Conservation (phyloP, 2,888 invertebrate species). For the Ariolimax columbianus region DNA sequence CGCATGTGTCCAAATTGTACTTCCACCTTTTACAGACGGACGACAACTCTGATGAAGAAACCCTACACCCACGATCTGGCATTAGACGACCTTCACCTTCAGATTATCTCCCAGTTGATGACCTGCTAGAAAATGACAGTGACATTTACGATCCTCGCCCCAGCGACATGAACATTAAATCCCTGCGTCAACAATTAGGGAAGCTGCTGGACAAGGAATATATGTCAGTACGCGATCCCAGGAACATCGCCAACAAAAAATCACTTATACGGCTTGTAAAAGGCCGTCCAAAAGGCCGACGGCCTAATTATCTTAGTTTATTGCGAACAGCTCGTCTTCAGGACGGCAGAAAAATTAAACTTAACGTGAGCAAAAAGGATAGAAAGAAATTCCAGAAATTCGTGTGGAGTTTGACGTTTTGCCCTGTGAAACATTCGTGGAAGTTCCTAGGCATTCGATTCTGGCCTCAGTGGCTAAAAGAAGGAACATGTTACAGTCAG, state of each 20-base stretch:
- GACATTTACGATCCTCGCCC: neutral
- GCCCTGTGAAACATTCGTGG: constrained; percentile 16
- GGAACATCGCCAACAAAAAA: neutral
- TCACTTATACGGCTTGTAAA: neutral
- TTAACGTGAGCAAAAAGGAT: neutral
- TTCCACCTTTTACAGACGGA: neutral
- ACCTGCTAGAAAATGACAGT: neutral
- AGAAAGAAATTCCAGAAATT: constrained; percentile 6
- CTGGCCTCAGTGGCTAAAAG: constrained; percentile 17
- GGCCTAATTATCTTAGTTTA: constrained; percentile 17
- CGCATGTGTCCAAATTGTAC: neutral
- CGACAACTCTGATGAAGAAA: neutral
- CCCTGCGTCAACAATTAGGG: neutral
- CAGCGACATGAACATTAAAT: neutral
- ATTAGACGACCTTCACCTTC: neutral
- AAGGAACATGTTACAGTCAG: neutral
- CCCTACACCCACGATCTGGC: neutral
- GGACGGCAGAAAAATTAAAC: neutral
- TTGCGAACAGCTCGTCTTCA: neutral
- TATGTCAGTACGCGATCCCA: constrained; percentile 15
- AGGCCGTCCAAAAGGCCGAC: constrained; percentile 9
- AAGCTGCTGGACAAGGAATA: neutral
- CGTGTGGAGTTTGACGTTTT: constrained; percentile 6
- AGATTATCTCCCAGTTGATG: neutral
- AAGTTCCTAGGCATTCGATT: neutral